Base-by-base conservation (phyloP, 2,113 vertebrate species). In the Phrynocephalus versicolor region DNA sequence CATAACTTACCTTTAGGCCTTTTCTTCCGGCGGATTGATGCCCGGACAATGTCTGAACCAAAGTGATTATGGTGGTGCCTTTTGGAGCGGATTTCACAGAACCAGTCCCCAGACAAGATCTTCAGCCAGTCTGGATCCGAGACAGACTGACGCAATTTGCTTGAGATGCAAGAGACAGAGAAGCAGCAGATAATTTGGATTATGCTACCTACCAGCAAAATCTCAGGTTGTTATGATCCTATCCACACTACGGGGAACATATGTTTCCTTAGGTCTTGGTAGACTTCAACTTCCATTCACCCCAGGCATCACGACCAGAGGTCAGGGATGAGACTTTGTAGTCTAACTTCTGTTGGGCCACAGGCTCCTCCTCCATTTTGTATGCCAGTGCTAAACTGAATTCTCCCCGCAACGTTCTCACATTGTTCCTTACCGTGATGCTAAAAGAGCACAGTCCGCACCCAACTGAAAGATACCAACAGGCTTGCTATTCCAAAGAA, bases 21-120 rank as follows among this genome's bases (percentile, higher is more conserved):
- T 90, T 95, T 97, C 90, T 97, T 97, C 89, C 94, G 94, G 85
- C 97, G 97, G 89, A 99, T 97, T 74, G 98, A 98, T 72, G 97
- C 96, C 0, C 97, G 96, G 77, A 99, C 96, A 0, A 99, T 96
- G 88, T 98, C 97, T 1, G 95, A 94, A 76, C 97, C 97, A 0
- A 96, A 94, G 19, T 81, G 94, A 41, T 87, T 30, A 41, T 88
- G 92, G n/a, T 75, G 88, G 89, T 98, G 97, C 2, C 98, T 95
- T 81, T 96, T 97, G 89, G 95, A 93, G 0, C 96, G 93, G 64
- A 95, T 96, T 30, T 98, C 97, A 0, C 93, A 94, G 94, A 99
- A 99, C 98, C 98, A 99, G 7, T 96, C 96, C 0, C 99, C 99
- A 0, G 97, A 97, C 80, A 97, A 95, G 64, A 87, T 91, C 91